Conservation (phyloP, 2,888 invertebrate genomes). For the Epistrophe grossulariae region DNA sequence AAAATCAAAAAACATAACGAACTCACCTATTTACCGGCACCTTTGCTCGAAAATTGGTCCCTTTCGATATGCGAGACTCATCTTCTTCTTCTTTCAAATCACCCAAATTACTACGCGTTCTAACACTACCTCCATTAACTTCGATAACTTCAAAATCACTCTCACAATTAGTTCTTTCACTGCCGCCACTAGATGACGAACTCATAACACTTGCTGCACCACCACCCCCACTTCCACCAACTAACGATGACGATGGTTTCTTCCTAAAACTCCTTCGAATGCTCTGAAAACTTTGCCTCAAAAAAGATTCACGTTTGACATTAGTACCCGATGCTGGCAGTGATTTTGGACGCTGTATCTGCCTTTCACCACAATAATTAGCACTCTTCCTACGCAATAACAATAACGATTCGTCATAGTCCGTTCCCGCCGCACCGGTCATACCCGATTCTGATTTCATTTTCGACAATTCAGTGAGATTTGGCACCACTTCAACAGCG, state of each 20-base stretch:
- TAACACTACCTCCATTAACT: slow-evolving; percentile 37
- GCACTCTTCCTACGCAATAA: slow-evolving; percentile 54
- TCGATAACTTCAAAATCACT: slow-evolving; percentile 68
- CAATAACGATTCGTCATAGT: slow-evolving; percentile 45
- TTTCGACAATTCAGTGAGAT: slow-evolving; percentile 49
- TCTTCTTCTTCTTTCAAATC: slow-evolving; percentile 72
- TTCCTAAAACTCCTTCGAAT: slow-evolving; percentile 80
- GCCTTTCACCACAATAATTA: slow-evolving; percentile 13
- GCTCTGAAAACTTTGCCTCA: slow-evolving; percentile 81
- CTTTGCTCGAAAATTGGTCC: slow-evolving; percentile 37
- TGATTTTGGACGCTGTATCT: slow-evolving; percentile 46
- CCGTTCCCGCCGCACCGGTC: slow-evolving; percentile 1
- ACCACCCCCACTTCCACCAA: background rate
- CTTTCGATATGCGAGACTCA: slow-evolving; percentile 47
- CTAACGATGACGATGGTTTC: slow-evolving; percentile 5
- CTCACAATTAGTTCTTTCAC: slow-evolving; percentile 58
- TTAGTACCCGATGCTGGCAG: slow-evolving; percentile 45
- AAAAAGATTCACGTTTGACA: slow-evolving; percentile 80
- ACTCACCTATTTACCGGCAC: slow-evolving; percentile 57
- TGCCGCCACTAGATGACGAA: slow-evolving; percentile 73
- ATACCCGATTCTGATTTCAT: slow-evolving; percentile 45
- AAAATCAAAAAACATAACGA: background rate
- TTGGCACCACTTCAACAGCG: slow-evolving; percentile 15
- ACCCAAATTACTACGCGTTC: slow-evolving; percentile 51
- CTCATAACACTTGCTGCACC: slow-evolving; percentile 47